phyloP scores from a whole-genome alignment of 2,888 invertebrate genomes.

The Euspilapteryx auroguttella region DNA sequence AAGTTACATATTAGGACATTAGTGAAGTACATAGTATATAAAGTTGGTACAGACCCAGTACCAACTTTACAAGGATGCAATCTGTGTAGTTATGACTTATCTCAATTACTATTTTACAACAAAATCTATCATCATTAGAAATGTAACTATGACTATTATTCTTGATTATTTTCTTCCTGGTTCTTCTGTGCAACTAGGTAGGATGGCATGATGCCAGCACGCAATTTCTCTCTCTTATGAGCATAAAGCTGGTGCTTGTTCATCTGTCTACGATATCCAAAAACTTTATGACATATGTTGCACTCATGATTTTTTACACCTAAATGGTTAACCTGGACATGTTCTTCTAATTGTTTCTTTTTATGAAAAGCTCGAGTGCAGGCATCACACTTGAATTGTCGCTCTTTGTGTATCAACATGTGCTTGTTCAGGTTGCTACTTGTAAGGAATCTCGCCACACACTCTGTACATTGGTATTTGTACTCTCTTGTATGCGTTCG shows the following conservation, averaged over 20 bases:
- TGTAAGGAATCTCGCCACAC: constrained; percentile 2
- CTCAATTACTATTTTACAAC: too few species aligned
- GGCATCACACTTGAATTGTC: constrained; percentile 3
- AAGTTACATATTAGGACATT: too few species aligned
- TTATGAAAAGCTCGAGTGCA: constrained; percentile 5
- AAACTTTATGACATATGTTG: constrained; percentile 3
- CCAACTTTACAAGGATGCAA: too few species aligned
- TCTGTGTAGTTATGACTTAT: too few species aligned
- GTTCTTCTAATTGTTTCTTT: constrained; percentile 3
- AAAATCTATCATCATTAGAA: too few species aligned
- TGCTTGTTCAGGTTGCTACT: constrained; percentile 5
- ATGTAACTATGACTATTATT: too few species aligned
- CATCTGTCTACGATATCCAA: constrained; percentile 4
- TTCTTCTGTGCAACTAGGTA: constrained; percentile 2
- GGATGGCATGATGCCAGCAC: constrained; percentile 2
- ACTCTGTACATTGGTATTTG: constrained; percentile 3
- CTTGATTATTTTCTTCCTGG: too few species aligned
- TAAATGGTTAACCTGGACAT: constrained; percentile 4
- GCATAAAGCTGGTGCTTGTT: constrained; percentile 4
- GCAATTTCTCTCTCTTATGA: constrained; percentile 3
- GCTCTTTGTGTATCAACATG: constrained; percentile 4
- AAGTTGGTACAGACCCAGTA: too few species aligned
- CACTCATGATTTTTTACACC: constrained; percentile 5
- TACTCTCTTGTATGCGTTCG: constrained; percentile 5
- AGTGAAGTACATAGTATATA: too few species aligned